Evolutionary conservation across 1,140 invertebrate genomes (phyloP), one percentile per base, ranked within the genome.

Genomic region (Varroa destructor): DNA sequence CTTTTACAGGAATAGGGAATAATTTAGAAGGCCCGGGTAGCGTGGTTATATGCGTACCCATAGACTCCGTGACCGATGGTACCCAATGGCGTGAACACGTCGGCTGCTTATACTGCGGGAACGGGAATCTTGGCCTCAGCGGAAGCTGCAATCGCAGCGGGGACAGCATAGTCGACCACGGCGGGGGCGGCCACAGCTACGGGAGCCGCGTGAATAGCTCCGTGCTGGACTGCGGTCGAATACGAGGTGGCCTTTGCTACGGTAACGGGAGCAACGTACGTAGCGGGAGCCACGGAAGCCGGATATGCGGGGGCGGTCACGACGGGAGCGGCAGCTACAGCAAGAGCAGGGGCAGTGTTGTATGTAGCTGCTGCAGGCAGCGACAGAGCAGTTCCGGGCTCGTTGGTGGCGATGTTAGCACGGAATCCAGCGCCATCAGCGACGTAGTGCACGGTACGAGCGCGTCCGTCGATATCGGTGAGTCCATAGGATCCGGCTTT

Each of bases 351-450:
- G 57, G 61, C 61, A 40, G 61, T 37, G 61, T 67, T 67, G 36
- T 67, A 67, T 1, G 61, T 37, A 40, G 61, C 73, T 25, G 56
- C 51, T 8, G 73, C 73, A 25, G 73, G 73, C 40, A 56, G 14
- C 36, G 71, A 56, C 25, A 37, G 71, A 25, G 73, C 71, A 14
- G 73, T 73, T 55, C 73, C 73, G 14, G 70, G 73, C 64, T 73
- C 73, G 73, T 73, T 73, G 70, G 72, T 73, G 0, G 46, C 71
- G 43, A 73, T 64, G 25, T 43, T 56, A 10, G 55, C 73, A 8
- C 71, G 72, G 46, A 73, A 73, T 73, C 73, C 73, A 0, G 55
- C 70, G n/a, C 46, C 40, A 51, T 73, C 73, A 14, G 73, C 73
- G n/a, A 73, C 46, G 54, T 73, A 73, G 46, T 73, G n/a, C 14